A percentile compares a stretch with the other conserved stretches of the same genome.
These are phyloP conservation scores for Epizoanthus scotinus DNA, from an alignment of 92 coral and sea anemone genomes.

Conservation along the genomic window DNA sequence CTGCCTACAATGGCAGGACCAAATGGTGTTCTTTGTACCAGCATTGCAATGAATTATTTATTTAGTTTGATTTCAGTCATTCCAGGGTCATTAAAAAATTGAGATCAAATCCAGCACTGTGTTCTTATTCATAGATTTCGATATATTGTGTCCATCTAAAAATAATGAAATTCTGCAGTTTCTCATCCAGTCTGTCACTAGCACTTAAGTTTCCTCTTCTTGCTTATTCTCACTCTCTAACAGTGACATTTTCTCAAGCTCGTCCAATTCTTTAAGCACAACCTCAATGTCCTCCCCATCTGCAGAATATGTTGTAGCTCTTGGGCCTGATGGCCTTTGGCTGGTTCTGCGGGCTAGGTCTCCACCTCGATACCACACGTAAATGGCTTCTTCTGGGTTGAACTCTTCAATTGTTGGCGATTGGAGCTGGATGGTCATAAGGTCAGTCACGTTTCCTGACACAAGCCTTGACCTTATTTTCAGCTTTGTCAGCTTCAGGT, in stretches of 20 bases:
- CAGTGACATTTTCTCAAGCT: neutral
- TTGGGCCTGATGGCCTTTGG: constrained; percentile 3
- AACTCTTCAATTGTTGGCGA: neutral
- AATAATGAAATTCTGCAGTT: neutral
- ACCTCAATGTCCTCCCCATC: neutral
- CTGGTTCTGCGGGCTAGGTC: neutral
- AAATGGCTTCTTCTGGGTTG: constrained; percentile 1
- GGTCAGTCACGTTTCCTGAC: constrained; percentile 8
- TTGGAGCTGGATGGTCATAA: constrained; percentile 20
- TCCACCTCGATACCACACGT: neutral
- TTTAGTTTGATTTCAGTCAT: no score
- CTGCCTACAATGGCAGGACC: constrained; percentile 2
- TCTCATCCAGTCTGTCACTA: neutral
- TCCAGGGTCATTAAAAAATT: neutral
- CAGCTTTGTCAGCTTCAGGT: constrained; percentile 35
- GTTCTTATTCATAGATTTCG: neutral
- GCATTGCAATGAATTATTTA: neutral
- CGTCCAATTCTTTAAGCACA: neutral
- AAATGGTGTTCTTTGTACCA: constrained; percentile 13
- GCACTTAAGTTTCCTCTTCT: neutral
- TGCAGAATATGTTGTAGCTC: neutral
- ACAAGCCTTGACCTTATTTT: neutral
- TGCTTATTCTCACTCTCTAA: neutral
- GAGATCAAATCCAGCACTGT: constrained; percentile 2
- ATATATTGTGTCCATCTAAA: neutral